Base-by-base conservation (phyloP, 2,888 invertebrate genomes). In the Meandrusa payeni region DNA sequence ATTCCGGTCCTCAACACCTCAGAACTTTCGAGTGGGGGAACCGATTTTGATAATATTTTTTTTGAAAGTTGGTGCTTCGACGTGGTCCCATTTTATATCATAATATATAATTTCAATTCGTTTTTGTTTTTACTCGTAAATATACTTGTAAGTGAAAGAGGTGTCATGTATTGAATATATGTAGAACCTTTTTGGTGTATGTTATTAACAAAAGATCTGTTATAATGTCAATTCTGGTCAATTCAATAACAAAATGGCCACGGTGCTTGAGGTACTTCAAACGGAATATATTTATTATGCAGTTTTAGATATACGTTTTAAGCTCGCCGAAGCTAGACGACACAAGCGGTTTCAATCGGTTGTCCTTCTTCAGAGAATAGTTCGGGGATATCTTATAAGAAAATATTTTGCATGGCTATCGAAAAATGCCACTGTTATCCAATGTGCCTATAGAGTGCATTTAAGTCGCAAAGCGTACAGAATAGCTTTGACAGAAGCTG, bases 191-290 rank as follows among this genome's bases (percentile, higher is more conserved):
- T n/a, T n/a, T n/a, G n/a, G n/a, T n/a, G n/a, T n/a, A n/a, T n/a
- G n/a, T n/a, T n/a, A n/a, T n/a, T n/a, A n/a, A n/a, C n/a, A n/a
- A n/a, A n/a, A n/a, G n/a, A n/a, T n/a, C n/a, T n/a, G n/a, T n/a
- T n/a, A n/a, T n/a, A n/a, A n/a, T n/a, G n/a, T n/a, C n/a, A n/a
- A n/a, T n/a, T n/a, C n/a, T n/a, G n/a, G n/a, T n/a, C n/a, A n/a
- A n/a, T n/a, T n/a, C n/a, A n/a, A n/a, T n/a, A n/a, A n/a, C n/a
- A 15, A 48, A 44, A 86, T 86, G 87, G 83, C 86, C 27, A 69
- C 79, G 9, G 74, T 83, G 1, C 15, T n/a, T 65, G 15, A 47
- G 50, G 7, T 50, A 76, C 5, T 50, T 86, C 76, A 69, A n/a
- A 56, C 56, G 1, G 44, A 57, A 5, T 28, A 60, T 12, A 69